A percentile compares a stretch with the other conserved stretches of the same genome.
Conservation (phyloP, 2,888 invertebrate species). For the Drosophila limbata region DNA sequence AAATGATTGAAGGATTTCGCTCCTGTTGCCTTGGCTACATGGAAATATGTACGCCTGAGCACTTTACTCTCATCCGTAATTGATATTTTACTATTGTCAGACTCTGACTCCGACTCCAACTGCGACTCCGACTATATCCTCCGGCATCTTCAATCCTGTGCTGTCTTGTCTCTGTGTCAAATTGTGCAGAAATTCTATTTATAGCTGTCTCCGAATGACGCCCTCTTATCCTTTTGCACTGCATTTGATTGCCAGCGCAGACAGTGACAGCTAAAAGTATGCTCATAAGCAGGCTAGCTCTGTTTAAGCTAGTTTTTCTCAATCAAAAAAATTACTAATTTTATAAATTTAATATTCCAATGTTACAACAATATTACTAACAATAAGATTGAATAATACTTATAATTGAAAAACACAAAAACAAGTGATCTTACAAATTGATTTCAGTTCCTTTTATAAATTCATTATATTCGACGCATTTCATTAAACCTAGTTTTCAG, state of each 20-base stretch:
- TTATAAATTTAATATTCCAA: neutral
- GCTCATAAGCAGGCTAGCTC: neutral
- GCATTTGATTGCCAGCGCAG: slow-evolving; percentile 23
- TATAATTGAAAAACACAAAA: no score
- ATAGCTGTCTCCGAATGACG: slow-evolving; percentile 48
- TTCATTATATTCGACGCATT: no score
- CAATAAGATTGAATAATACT: no score
- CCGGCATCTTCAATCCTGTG: slow-evolving; percentile 12
- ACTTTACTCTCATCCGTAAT: slow-evolving; percentile 72
- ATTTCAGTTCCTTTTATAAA: no score
- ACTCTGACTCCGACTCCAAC: slow-evolving; percentile 12
- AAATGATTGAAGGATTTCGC: slow-evolving; percentile 77
- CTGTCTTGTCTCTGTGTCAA: slow-evolving; percentile 53
- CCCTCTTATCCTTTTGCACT: slow-evolving; percentile 10
- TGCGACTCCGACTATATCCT: slow-evolving; percentile 18
- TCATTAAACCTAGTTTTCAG: no score
- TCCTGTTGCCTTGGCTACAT: slow-evolving; percentile 44
- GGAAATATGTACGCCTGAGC: slow-evolving; percentile 47
- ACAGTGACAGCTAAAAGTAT: slow-evolving; percentile 34
- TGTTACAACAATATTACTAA: neutral
- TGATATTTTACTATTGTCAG: slow-evolving; percentile 75
- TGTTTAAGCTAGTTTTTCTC: neutral
- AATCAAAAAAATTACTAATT: slow-evolving; percentile 10
- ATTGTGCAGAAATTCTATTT: slow-evolving; percentile 78
- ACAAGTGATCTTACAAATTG: no score